These are phyloP conservation scores for Rostratula benghalensis DNA, from an alignment of 2,113 vertebrate species.

Conservation along the genomic window DNA sequence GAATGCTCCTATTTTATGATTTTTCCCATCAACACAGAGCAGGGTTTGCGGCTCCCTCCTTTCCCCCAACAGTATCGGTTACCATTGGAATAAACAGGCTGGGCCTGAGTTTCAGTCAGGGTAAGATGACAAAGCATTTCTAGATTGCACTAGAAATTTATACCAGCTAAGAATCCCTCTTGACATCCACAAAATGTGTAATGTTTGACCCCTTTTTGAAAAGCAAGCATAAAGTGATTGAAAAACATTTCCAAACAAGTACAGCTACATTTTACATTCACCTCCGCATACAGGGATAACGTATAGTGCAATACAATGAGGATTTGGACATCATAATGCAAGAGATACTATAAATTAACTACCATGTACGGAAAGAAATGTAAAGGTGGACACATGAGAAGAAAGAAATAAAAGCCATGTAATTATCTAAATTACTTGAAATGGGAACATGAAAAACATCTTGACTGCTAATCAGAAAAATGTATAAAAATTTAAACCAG, in stretches of 20 bases:
- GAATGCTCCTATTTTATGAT: neutral
- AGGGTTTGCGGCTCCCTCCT: neutral
- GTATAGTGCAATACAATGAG: neutral
- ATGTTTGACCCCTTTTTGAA: neutral
- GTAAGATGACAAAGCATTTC: neutral
- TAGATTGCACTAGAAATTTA: neutral
- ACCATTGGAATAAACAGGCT: neutral
- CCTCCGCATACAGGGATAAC: fast-evolving
- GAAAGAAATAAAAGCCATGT: neutral
- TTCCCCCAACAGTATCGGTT: neutral
- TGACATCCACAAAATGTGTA: neutral
- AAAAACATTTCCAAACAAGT: neutral
- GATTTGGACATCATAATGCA: neutral
- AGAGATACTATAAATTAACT: neutral
- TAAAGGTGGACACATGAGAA: neutral
- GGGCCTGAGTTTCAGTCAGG: neutral
- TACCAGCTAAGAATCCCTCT: neutral
- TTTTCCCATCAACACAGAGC: neutral
- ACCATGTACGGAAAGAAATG: neutral
- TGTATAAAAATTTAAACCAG: neutral
- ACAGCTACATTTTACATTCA: neutral
- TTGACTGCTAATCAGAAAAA: constrained; percentile 41
- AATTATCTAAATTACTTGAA: neutral
- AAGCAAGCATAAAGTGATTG: neutral
- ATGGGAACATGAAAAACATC: constrained; percentile 20